Percentiles rank a stretch among this genome's conserved stretches.
Conservation (phyloP, 1,140 invertebrate species). For the Drosophila dunni region DNA sequence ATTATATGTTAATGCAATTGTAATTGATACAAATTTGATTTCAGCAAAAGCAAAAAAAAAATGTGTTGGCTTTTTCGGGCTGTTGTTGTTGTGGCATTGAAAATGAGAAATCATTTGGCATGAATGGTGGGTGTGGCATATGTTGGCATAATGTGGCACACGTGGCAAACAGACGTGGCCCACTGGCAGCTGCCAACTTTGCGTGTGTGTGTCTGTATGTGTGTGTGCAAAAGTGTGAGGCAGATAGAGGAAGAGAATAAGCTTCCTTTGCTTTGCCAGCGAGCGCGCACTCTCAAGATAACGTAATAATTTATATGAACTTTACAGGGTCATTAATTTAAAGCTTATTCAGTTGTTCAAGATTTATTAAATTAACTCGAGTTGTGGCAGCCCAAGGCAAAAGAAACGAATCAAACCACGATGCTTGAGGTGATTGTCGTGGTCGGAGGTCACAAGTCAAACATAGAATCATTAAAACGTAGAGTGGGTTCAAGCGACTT, state of each 20-base stretch:
- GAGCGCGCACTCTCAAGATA: conserved; percentile 58
- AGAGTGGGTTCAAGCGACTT: neutral
- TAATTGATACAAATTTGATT: conserved; percentile 84
- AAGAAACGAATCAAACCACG: conserved; percentile 8
- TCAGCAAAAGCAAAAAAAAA: conserved; percentile 66
- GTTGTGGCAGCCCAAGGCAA: conserved; percentile 66
- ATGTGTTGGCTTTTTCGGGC: conserved; percentile 24
- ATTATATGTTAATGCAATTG: conserved; percentile 83
- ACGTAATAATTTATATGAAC: conserved; percentile 83
- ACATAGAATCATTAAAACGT: conserved; percentile 10
- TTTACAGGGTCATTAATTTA: conserved; percentile 84
- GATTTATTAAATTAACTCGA: conserved; percentile 85
- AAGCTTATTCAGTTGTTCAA: conserved; percentile 85
- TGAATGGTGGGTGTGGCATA: conserved; percentile 27
- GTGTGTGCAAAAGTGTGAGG: neutral
- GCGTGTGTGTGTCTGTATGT: neutral
- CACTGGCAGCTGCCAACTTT: conserved; percentile 53
- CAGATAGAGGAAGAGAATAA: neutral
- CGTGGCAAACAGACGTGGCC: conserved; percentile 37
- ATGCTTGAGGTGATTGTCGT: neutral
- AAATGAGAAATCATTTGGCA: conserved; percentile 79
- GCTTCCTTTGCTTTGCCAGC: conserved; percentile 29
- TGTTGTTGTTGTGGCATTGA: conserved; percentile 55
- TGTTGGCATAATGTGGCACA: conserved; percentile 68
- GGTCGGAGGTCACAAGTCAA: conserved; percentile 9